Base-by-base conservation (phyloP, 2,888 invertebrate species). In the Pinctada fucata region DNA sequence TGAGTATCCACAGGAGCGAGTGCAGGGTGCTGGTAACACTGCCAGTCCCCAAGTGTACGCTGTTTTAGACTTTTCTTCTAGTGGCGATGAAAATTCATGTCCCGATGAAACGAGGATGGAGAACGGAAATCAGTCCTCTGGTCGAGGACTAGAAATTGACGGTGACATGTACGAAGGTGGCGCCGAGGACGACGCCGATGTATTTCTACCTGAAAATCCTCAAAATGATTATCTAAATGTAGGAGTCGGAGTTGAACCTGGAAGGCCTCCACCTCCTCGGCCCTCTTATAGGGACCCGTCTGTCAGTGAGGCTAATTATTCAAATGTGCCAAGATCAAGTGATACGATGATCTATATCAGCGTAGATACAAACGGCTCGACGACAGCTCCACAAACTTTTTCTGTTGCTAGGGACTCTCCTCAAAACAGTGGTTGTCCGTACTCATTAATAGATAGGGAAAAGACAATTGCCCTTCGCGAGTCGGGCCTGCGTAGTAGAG, bases 381-480 rank as follows among this genome's bases (percentile, higher is more conserved):
- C 70, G 47, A 47, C 58, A 8, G 45, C 67, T 47, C 49, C 68
- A n/a, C 66, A 69, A 10, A 69, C 67, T 6, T 71, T 52, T 3
- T 65, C 66, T 66, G 79, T 82, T 4, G 80, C 83, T 64, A 82
- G 80, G 45, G 91, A 90, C 76, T 90, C 91, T 2, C 90, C 89
- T 0, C 84, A 85, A 64, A 87, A 87, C 74, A 83, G 85, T 48
- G 87, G 90, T 0, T 90, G 92, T 69, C 96, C 96, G 72, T 98
- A 97, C 91, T 97, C 97, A 6, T 96, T 96, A 1, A 99, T 98
- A 87, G 98, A 98, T 93, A 98, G 98, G 93, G 96, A 97, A 88
- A 97, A 96, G 93, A 98, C 98, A 0, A 96, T 96, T 75, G 98
- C 98, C 47, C 94, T 98, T 50, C 96, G 96, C 45, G 95, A 95